Evolutionary conservation across 2,797 vertebrate genomes (phyloP).

Genomic region (Echiichthys vipera): DNA sequence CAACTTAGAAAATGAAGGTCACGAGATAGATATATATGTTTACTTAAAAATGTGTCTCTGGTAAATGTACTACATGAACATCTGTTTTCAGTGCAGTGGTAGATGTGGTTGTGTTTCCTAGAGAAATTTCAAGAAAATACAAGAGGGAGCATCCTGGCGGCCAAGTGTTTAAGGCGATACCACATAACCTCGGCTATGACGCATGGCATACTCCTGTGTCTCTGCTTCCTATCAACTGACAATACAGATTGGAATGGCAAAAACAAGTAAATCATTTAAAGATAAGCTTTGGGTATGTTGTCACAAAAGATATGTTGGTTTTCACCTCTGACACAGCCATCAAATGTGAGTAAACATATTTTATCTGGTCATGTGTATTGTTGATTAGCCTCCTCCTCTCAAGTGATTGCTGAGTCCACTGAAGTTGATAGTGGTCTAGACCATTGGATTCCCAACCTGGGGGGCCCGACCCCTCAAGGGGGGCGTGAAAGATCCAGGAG

Average conservation of each 20-base stretch:
- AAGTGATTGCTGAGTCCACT: background rate
- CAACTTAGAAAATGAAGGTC: background rate
- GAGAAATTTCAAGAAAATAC: conserved; percentile 6
- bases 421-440: background rate
- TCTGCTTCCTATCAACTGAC: background rate
- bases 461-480: too few species aligned
- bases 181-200: background rate
- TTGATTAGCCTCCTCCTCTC: background rate
- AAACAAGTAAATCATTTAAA: background rate
- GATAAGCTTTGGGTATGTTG: background rate
- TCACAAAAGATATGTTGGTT: background rate
- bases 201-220: background rate
- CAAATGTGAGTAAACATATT: background rate
- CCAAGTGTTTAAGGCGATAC: background rate
- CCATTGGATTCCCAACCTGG: too few species aligned
- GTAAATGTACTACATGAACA: background rate
- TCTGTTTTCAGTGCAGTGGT: conserved; percentile 1
- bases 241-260: background rate
- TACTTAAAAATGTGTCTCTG: background rate
- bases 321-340: background rate
- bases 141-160: background rate
- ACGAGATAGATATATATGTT: too few species aligned
- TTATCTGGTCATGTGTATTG: background rate
- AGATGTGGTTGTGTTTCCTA: background rate
- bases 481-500: too few species aligned